Evolutionary conservation across 2,113 vertebrate species (phyloP), one percentile per base, ranked within the genome.

Genomic region (Strix aluco): DNA sequence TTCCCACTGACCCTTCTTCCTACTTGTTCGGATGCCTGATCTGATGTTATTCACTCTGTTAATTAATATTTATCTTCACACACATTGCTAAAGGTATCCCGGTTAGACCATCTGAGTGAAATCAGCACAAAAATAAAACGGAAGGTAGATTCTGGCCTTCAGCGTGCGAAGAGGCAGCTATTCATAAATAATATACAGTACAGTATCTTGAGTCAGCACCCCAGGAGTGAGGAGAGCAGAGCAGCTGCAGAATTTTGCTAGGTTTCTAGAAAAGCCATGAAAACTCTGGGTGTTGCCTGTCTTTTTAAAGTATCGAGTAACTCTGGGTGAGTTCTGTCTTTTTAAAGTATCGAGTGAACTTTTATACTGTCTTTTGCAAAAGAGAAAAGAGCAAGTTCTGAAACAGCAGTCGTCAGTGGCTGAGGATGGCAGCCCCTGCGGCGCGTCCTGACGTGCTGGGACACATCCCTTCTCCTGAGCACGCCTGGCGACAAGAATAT

Each of bases 371-470:
- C 23, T 59, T 92, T 47, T 82, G 32, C 32, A 30, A 86, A 67
- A 66, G 23, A 61, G 55, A 38, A 61, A 55, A 81, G 54, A 72
- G 67, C 32, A 29, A 44, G 55, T 29, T 15, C 66, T 74, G 71
- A 34, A 23, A 25, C 8, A 20, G 79, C 20, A 23, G 8, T 36
- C 8, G 1, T 16, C 63, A 58, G 63, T 51, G 55, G 58, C 81
- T 32, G 63, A 71, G 54, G 74, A 14, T 8, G 0, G 4, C 32
- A 2, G 13, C 32, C 20, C 44, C 27, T 27, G 70, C 30, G 14
- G 32, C 3, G 23, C 8, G 0, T 54, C 58, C 59, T 32, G 70
- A 23, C 6, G 0, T 14, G 5, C 27, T 26, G 30, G 44, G 44
- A 34, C 38, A 11, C 5, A 1, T 16, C 51, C 14, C 4, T 65